Evolutionary conservation across 2,888 invertebrate genomes (phyloP).

Genomic region (Dugesia japonica): DNA sequence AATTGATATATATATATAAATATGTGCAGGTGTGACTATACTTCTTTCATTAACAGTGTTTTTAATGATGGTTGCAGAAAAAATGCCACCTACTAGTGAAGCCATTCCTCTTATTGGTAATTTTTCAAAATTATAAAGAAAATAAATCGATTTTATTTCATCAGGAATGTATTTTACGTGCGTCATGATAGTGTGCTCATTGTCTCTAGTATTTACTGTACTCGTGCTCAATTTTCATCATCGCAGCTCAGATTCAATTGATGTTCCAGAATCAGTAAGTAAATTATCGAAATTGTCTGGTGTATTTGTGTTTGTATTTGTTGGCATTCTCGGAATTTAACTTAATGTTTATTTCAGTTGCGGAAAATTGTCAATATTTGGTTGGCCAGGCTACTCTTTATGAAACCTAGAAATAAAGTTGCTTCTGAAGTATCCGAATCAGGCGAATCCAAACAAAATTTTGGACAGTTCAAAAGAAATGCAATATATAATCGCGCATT

Average conservation of each 20-base stretch:
- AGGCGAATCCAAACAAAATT: neutral
- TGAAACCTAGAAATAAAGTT: constrained; percentile 54
- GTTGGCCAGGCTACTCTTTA: constrained; percentile 86
- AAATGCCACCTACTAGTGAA: constrained; percentile 94
- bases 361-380: constrained; percentile 83
- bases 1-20: too few relatives aligned
- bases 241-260: constrained; percentile 83
- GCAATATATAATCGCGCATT: neutral
- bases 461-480: neutral
- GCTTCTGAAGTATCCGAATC: neutral
- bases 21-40: constrained; percentile 79
- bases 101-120: constrained; percentile 93
- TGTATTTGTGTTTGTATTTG: too few relatives aligned
- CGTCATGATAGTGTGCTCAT: constrained; percentile 98
- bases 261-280: constrained; percentile 80
- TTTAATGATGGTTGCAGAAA: constrained; percentile 91
- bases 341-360: constrained; percentile 56
- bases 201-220: constrained; percentile 89
- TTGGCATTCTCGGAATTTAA: neutral
- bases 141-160: neutral
- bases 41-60: constrained; percentile 90
- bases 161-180: constrained; percentile 94
- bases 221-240: constrained; percentile 93
- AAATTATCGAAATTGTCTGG: too few relatives aligned
- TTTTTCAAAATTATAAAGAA: neutral